These are phyloP conservation scores for Masticophis lateralis DNA, from an alignment of 2,797 vertebrate species.

Conservation along the genomic window DNA sequence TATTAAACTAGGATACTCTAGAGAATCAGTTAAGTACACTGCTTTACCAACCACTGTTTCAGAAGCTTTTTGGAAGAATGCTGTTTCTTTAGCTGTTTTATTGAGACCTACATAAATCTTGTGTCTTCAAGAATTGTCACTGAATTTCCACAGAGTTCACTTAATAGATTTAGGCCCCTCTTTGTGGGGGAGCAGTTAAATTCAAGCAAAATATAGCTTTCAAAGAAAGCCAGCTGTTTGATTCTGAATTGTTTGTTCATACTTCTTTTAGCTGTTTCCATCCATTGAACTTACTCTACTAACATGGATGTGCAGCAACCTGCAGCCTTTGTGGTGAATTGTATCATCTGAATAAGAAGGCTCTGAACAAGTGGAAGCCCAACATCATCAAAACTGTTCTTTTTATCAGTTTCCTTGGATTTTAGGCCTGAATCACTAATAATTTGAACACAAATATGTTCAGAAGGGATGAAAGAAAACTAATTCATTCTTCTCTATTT, in stretches of 20 bases:
- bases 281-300: background rate
- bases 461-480: background rate
- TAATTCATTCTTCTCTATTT: background rate
- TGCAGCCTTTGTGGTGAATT: background rate
- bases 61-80: constrained; percentile 33
- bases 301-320: background rate
- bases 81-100: constrained; percentile 57
- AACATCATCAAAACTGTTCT: background rate
- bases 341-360: background rate
- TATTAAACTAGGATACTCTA: constrained; percentile 65
- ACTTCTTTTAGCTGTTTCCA: background rate
- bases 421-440: background rate
- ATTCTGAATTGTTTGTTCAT: background rate
- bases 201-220: constrained; percentile 4
- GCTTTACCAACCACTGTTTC: constrained; percentile 51
- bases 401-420: background rate
- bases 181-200: constrained; percentile 24
- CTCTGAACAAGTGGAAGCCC: background rate
- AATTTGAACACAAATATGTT: background rate
- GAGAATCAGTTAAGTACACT: constrained; percentile 60
- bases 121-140: constrained; percentile 35
- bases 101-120: constrained; percentile 28
- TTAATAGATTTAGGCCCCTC: constrained; percentile 10
- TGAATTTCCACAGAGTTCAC: constrained; percentile 26
- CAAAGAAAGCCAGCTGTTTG: rapidly evolving